Percentiles rank a stretch among this genome's conserved stretches.
Conservation (phyloP, 2,888 invertebrate species). For the Chrysolina haemoptera region DNA sequence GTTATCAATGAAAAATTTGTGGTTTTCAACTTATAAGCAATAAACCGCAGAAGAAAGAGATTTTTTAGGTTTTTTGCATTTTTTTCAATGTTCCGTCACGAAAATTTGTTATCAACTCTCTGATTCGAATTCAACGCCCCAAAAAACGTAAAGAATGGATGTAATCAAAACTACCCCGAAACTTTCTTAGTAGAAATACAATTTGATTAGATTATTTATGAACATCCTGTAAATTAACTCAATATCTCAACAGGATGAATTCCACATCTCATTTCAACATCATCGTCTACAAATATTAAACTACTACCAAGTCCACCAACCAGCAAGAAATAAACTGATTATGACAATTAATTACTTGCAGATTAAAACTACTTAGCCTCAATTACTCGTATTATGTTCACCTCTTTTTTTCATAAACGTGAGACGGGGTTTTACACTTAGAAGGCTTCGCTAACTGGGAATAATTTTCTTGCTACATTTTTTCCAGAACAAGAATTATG, state of each 20-base stretch:
- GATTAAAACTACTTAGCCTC: conserved; percentile 50
- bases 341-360: conserved; percentile 50
- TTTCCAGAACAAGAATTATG: background rate
- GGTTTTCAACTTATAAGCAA: too few relatives aligned
- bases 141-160: too few relatives aligned
- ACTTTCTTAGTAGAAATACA: too few relatives aligned
- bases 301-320: conserved; percentile 43
- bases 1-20: too few relatives aligned
- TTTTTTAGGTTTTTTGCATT: too few relatives aligned
- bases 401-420: conserved; percentile 41
- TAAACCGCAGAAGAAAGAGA: too few relatives aligned
- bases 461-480: conserved; percentile 25
- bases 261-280: background rate
- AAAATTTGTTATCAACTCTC: too few relatives aligned
- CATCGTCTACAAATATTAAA: background rate
- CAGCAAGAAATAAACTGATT: conserved; percentile 49
- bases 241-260: background rate
- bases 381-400: conserved; percentile 50
- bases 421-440: conserved; percentile 24
- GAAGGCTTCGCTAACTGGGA: conserved; percentile 4
- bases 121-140: too few relatives aligned
- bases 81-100: too few relatives aligned
- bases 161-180: too few relatives aligned
- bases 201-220: too few relatives aligned
- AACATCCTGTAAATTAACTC: too few relatives aligned